Evolutionary conservation across 2,113 vertebrate genomes (phyloP).

Genomic region (Tragelaphus strepsiceros): DNA sequence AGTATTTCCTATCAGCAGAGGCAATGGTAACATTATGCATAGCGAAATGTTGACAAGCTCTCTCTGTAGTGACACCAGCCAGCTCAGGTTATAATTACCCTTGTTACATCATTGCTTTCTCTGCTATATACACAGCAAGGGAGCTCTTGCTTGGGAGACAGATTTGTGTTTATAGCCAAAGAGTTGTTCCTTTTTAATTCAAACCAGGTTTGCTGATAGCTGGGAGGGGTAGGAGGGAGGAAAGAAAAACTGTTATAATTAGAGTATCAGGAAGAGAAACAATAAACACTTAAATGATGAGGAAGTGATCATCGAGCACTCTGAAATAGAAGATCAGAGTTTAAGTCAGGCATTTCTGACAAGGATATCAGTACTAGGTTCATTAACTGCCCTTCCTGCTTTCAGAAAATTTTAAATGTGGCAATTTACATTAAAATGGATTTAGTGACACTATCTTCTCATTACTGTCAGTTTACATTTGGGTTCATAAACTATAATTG

Average conservation of each 20-base stretch:
- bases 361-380: slow-evolving; percentile 74
- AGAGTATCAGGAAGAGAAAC: slow-evolving; percentile 62
- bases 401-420: slow-evolving; percentile 73
- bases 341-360: slow-evolving; percentile 77
- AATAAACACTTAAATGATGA: slow-evolving; percentile 72
- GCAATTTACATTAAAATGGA: slow-evolving; percentile 80
- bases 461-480: slow-evolving; percentile 77
- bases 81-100: slow-evolving; percentile 52
- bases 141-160: slow-evolving; percentile 37
- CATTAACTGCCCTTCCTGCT: slow-evolving; percentile 80
- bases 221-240: neutral
- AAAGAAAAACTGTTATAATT: slow-evolving; percentile 68
- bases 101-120: neutral
- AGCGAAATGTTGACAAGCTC: slow-evolving; percentile 23
- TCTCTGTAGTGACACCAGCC: slow-evolving; percentile 22
- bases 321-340: slow-evolving; percentile 68
- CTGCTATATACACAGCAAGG: slow-evolving; percentile 2
- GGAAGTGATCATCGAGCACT: slow-evolving; percentile 62
- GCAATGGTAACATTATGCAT: neutral
- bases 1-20: neutral
- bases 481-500: slow-evolving; percentile 76
- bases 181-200: slow-evolving; percentile 68
- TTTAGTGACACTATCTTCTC: slow-evolving; percentile 77
- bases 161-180: slow-evolving; percentile 58
- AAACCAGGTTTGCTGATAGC: slow-evolving; percentile 51